Evolutionary conservation across 2,888 invertebrate genomes (phyloP).

Genomic region (Drosophila picticornis): DNA sequence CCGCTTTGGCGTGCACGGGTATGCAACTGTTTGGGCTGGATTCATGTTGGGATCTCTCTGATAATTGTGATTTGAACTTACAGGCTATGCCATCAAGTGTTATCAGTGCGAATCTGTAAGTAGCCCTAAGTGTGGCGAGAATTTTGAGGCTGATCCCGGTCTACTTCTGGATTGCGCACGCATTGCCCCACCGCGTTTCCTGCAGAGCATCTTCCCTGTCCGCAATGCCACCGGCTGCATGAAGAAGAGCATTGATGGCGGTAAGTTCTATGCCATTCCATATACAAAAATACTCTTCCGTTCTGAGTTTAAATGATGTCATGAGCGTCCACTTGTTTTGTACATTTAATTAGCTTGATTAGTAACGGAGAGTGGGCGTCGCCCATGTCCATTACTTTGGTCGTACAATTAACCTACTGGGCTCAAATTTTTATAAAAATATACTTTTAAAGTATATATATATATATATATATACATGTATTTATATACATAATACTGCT

Average conservation of each 20-base stretch:
- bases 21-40: constrained; percentile 32
- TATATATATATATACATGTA: background rate
- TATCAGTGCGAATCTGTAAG: constrained; percentile 82
- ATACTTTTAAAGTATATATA: background rate
- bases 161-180: constrained; percentile 77
- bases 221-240: constrained; percentile 84
- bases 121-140: constrained; percentile 79
- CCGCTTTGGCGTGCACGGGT: constrained; percentile 79
- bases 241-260: constrained; percentile 78
- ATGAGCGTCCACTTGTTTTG: constrained; percentile 21
- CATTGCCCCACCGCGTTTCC: constrained; percentile 77
- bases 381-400: background rate
- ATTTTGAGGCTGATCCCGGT: constrained; percentile 74
- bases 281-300: background rate
- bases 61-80: background rate
- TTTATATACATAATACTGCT: background rate
- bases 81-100: constrained; percentile 83
- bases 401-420: constrained; percentile 8
- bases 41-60: background rate
- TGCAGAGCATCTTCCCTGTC: constrained; percentile 61
- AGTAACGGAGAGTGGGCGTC: constrained; percentile 18
- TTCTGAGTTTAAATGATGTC: constrained; percentile 35
- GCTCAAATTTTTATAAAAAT: background rate
- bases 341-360: constrained; percentile 52
- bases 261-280: constrained; percentile 68